Conservation (phyloP, 1,140 invertebrate genomes). For the Cyclina sinensis region DNA sequence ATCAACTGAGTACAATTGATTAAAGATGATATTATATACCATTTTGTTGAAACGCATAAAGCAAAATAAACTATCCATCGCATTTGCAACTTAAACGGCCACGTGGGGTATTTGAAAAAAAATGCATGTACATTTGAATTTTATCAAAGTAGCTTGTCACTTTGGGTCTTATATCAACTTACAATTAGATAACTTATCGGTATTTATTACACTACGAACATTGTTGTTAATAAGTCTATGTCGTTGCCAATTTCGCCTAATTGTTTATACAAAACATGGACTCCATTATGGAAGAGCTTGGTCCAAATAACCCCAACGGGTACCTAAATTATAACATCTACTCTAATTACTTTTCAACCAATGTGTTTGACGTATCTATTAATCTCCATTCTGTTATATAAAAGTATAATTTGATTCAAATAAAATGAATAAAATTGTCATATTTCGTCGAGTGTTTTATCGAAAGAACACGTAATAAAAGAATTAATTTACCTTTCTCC, state of each 20-base stretch:
- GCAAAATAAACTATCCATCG: neutral
- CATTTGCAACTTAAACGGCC: slow-evolving; percentile 43
- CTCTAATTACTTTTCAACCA: slow-evolving; percentile 25
- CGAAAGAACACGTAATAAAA: slow-evolving; percentile 23
- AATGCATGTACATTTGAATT: slow-evolving; percentile 22
- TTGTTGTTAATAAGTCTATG: slow-evolving; percentile 4
- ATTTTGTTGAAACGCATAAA: slow-evolving; percentile 2
- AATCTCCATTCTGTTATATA: slow-evolving; percentile 11
- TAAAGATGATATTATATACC: slow-evolving; percentile 34
- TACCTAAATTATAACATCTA: neutral
- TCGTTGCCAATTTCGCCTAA: slow-evolving; percentile 24
- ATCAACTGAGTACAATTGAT: neutral
- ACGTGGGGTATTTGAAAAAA: neutral
- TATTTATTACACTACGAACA: neutral
- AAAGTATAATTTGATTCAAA: slow-evolving; percentile 35
- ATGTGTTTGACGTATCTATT: slow-evolving; percentile 36
- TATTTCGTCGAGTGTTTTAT: slow-evolving; percentile 17
- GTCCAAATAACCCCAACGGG: neutral
- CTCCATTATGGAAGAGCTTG: slow-evolving; percentile 17
- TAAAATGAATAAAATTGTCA: slow-evolving; percentile 31
- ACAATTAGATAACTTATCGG: neutral
- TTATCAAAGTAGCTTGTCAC: slow-evolving; percentile 1
- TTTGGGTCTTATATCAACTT: slow-evolving; percentile 2
- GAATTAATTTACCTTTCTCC: slow-evolving; percentile 30
- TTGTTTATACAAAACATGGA: slow-evolving; percentile 12